phyloP scores from a whole-genome alignment of 1,140 invertebrate species.

The Leptestheria dahalacensis region DNA sequence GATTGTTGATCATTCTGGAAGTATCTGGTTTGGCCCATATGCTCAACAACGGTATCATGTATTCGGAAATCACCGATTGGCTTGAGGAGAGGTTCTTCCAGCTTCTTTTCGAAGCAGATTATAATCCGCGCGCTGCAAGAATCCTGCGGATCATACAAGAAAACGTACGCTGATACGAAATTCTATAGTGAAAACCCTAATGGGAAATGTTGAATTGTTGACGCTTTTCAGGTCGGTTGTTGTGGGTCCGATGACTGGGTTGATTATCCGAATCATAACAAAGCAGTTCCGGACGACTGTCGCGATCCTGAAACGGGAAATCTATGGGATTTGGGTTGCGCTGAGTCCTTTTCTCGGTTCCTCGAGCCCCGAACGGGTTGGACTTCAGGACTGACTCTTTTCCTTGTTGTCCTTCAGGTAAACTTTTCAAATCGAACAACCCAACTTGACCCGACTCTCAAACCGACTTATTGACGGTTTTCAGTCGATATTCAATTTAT shows the following conservation, averaged over 20 bases:
- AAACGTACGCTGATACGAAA: conserved; percentile 50
- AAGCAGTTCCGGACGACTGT: conserved; percentile 62
- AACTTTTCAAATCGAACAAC: no score
- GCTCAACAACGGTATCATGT: conserved; percentile 57
- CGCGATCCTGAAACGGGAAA: conserved; percentile 73
- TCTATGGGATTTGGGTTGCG: conserved; percentile 69
- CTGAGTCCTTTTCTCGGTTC: conserved; percentile 68
- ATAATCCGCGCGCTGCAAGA: conserved; percentile 35
- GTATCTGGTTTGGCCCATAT: conserved; percentile 58
- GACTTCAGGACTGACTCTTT: conserved; percentile 60
- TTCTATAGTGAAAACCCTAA: no score
- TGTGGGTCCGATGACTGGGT: conserved; percentile 65
- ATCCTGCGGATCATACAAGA: conserved; percentile 66
- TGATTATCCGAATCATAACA: conserved; percentile 55
- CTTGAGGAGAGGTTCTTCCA: conserved; percentile 49
- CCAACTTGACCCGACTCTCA: no score
- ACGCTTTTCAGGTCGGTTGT: conserved; percentile 76
- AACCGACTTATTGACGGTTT: no score
- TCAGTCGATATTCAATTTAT: no score
- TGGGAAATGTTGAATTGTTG: no score
- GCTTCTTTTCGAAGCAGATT: conserved; percentile 51
- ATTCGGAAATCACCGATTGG: conserved; percentile 56
- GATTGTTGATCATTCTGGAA: conserved; percentile 49
- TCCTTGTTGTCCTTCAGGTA: conserved; percentile 55
- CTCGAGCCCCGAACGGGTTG: conserved; percentile 64